Evolutionary conservation across 1,140 invertebrate species (phyloP), one percentile per base, ranked within the genome.

Genomic region (Sycophila sp.): DNA sequence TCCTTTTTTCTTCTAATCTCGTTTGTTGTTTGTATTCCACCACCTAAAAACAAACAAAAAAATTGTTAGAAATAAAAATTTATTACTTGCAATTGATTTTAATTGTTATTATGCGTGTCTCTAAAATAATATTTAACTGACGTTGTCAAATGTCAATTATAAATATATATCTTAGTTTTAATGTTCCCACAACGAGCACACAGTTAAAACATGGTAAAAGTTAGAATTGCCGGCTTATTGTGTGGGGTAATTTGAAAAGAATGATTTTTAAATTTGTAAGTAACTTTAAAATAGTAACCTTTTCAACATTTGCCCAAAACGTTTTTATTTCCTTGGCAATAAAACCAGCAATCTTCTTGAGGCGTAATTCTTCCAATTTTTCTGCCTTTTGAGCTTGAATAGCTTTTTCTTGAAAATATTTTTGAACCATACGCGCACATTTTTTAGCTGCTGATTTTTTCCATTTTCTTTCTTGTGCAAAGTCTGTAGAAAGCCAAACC

Each of bases 261-360:
- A 17, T 59, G 34, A 11, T 19, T 64, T 32, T 45, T 22, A 49
- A 65, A 45, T 63, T 32, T 55, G 5, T 65, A 53, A 38, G 26
- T 34, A 22, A 59, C n/a, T n/a, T n/a, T n/a, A n/a, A 59, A n/a
- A 70, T 59, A 67, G 51, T 55, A 69, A 93, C 91, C 88, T 98
- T 99, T 86, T 98, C 96, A 19, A 98, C 96, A 86, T 98, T 98
- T 2, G 89, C 87, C 98, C 98, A 99, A 84, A 99, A 99, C 36
- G 92, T 93, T 84, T 94, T 92, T 15, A 99, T 91, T 87, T 98
- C 96, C 83, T 96, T 98, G 0, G 98, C 95, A 60, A 98, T 92
- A 75, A 94, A 94, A 15, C 92, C 89, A 22, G 97, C 97, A 32
- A 98, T 94, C 76, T 94, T 92, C 79, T 92, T 93, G 17, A 98